These are phyloP conservation scores for Agrypnia vestita DNA, from an alignment of 1,140 invertebrate species.

Conservation along the genomic window DNA sequence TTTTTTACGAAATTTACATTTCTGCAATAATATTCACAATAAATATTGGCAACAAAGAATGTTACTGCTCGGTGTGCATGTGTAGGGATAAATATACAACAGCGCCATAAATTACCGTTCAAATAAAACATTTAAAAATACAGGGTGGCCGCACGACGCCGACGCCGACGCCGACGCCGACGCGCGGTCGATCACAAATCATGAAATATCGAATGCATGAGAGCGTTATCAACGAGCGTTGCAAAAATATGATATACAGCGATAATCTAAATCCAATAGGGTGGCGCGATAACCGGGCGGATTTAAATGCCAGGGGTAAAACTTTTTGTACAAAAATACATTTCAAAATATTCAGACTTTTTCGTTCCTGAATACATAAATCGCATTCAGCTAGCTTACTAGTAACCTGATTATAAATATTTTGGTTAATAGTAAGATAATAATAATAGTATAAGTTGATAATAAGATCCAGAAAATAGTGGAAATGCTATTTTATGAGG, in stretches of 20 bases:
- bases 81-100: constrained; percentile 31
- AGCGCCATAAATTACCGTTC: constrained; percentile 33
- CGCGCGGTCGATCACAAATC: constrained; percentile 44
- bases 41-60: constrained; percentile 19
- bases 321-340: too few species aligned
- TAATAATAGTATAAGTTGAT: too few species aligned
- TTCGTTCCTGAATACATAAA: too few species aligned
- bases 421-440: too few species aligned
- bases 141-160: neutral
- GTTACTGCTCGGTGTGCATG: constrained; percentile 11
- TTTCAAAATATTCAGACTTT: too few species aligned
- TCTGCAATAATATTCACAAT: neutral
- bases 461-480: too few species aligned
- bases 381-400: too few species aligned
- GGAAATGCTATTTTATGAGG: too few species aligned
- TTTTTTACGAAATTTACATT: neutral
- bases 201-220: constrained; percentile 46
- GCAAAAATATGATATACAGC: constrained; percentile 49
- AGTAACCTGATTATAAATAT: too few species aligned
- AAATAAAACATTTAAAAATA: constrained; percentile 29
- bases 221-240: constrained; percentile 51
- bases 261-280: constrained; percentile 2
- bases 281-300: neutral
- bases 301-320: neutral
- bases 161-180: neutral